A percentile compares a stretch with the other conserved stretches of the same genome.
phyloP scores from a whole-genome alignment of 2,888 invertebrate species.

The Epistrophe grossulariae region DNA sequence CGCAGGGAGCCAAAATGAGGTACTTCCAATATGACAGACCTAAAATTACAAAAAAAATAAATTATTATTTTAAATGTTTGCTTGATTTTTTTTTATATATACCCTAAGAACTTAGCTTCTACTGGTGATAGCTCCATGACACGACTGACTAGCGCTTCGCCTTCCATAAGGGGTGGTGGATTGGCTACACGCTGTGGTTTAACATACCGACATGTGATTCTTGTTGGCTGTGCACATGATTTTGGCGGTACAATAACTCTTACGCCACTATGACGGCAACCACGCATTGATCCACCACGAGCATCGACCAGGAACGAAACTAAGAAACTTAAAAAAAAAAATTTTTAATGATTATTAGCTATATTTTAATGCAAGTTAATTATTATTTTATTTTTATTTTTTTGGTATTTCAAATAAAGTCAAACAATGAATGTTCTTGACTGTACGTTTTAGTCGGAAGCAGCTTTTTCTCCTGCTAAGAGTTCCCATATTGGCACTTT shows the following conservation, averaged over 20 bases:
- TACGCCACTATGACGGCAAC: conserved; percentile 98
- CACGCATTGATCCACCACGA: conserved; percentile 99
- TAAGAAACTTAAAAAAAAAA: too few species aligned
- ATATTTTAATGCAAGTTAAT: too few species aligned
- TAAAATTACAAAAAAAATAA: conserved; percentile 79
- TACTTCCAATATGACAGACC: conserved; percentile 96
- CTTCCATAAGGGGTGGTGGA: conserved; percentile 98
- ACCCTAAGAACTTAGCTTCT: conserved; percentile 98
- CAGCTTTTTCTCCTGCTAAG: too few species aligned
- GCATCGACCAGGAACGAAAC: conserved; percentile 99
- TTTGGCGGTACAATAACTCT: conserved; percentile 98
- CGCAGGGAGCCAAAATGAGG: conserved; percentile 98
- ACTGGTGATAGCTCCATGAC: conserved; percentile 98
- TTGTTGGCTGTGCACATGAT: conserved; percentile 96
- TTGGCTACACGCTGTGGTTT: conserved; percentile 87
- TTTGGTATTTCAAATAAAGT: too few species aligned
- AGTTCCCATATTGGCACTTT: too few species aligned
- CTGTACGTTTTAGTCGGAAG: too few species aligned
- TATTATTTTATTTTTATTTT: too few species aligned
- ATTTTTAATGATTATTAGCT: too few species aligned
- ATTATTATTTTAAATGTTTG: neutral
- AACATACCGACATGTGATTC: conserved; percentile 97
- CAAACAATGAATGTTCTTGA: too few species aligned
- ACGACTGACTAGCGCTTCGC: conserved; percentile 97
- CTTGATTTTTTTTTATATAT: conserved; percentile 78